phyloP scores from a whole-genome alignment of 2,113 vertebrate species.

The Anhinga rufa region DNA sequence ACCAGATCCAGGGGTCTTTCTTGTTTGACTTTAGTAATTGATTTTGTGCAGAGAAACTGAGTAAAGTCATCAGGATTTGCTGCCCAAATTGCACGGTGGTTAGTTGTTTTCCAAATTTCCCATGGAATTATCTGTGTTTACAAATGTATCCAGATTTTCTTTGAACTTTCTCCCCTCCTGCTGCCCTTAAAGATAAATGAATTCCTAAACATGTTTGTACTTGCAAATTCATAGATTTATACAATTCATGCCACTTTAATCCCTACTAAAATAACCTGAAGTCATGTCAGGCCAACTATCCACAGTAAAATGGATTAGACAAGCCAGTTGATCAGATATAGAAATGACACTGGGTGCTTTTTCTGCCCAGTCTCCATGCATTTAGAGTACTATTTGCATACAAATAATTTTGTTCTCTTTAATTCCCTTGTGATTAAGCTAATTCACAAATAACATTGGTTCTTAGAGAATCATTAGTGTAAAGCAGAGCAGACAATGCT shows the following conservation, averaged over 20 bases:
- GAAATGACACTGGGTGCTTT: conserved; percentile 39
- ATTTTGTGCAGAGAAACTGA: background rate
- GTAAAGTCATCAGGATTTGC: background rate
- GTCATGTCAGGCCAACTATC: conserved; percentile 68
- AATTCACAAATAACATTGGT: conserved; percentile 59
- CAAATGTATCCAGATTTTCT: conserved; percentile 55
- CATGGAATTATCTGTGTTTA: conserved; percentile 9
- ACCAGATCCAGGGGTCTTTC: background rate
- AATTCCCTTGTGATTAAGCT: conserved; percentile 56
- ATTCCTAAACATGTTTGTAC: conserved; percentile 65
- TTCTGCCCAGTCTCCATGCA: conserved; percentile 28
- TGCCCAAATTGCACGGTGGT: background rate
- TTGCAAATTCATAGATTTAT: conserved; percentile 63
- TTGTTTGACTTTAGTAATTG: background rate
- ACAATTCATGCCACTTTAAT: conserved; percentile 71
- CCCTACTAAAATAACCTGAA: conserved; percentile 72
- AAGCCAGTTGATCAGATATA: conserved; percentile 68
- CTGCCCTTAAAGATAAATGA: conserved; percentile 53
- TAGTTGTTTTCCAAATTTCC: conserved; percentile 27
- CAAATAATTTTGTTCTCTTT: conserved; percentile 47
- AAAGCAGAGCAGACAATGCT: conserved; percentile 41
- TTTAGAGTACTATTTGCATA: conserved; percentile 46
- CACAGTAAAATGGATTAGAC: conserved; percentile 74
- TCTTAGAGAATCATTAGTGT: conserved; percentile 56
- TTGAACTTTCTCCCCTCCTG: conserved; percentile 23